Conservation (phyloP, 2,797 vertebrate species). For the Acanthiza pusilla region DNA sequence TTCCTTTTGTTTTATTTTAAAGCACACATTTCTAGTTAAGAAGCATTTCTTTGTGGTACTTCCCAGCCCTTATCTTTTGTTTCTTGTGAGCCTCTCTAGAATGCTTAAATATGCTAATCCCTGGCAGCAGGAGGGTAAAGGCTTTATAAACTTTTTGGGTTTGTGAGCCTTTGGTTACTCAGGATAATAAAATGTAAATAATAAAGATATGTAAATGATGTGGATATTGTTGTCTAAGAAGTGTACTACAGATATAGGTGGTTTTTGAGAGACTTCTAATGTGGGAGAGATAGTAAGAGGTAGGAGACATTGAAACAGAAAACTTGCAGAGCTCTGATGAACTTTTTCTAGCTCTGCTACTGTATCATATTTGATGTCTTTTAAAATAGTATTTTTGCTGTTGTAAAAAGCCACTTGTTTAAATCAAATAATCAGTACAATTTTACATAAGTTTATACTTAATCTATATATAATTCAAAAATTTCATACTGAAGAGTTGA, state of each 20-base stretch:
- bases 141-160: neutral
- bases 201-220: neutral
- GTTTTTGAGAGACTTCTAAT: neutral
- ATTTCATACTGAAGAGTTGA: neutral
- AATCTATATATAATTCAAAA: neutral
- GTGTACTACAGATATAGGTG: neutral
- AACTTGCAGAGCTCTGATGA: neutral
- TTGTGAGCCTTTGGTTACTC: constrained; percentile 4
- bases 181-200: constrained; percentile 29
- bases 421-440: neutral
- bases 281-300: neutral
- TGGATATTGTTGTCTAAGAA: neutral
- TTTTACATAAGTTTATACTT: neutral
- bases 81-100: constrained; percentile 19
- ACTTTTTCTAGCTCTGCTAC: neutral
- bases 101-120: constrained; percentile 56
- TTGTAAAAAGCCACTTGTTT: neutral
- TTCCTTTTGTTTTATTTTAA: constrained; percentile 3
- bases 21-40: neutral
- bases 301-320: neutral
- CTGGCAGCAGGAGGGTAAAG: neutral
- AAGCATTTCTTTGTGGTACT: constrained; percentile 33
- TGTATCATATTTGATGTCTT: neutral
- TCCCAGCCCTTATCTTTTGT: constrained; percentile 33
- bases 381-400: neutral